Evolutionary conservation across 2,888 invertebrate genomes (phyloP).

Genomic region (Sympetrum striolatum): DNA sequence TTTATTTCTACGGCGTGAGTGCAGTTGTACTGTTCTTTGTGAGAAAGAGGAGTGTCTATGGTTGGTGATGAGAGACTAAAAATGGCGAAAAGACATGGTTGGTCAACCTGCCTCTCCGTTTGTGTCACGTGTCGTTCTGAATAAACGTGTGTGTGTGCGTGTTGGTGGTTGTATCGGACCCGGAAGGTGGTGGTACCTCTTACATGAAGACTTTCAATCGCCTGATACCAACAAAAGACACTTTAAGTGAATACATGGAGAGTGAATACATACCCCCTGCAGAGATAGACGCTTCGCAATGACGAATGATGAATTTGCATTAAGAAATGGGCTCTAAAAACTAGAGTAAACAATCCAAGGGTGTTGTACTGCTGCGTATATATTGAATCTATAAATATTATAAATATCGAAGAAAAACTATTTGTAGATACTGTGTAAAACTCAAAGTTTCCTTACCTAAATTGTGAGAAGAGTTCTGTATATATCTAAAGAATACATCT

Average conservation of each 20-base stretch:
- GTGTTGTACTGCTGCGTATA: slow-evolving; percentile 8
- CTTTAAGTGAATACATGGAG: neutral
- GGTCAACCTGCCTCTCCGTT: neutral
- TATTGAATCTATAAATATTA: slow-evolving; percentile 41
- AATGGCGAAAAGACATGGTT: neutral
- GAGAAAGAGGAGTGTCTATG: no score
- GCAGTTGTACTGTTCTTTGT: no score
- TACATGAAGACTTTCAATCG: neutral
- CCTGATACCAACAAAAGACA: neutral
- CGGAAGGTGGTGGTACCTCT: neutral
- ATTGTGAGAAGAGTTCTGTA: slow-evolving; percentile 9
- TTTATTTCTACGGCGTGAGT: no score
- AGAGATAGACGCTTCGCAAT: neutral
- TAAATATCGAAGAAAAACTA: slow-evolving; percentile 24
- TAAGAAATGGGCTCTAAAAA: neutral
- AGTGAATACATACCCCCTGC: neutral
- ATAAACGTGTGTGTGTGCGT: neutral
- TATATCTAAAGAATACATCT: slow-evolving; percentile 32
- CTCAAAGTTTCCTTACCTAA: slow-evolving; percentile 30
- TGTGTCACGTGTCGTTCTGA: neutral
- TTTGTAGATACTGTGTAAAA: slow-evolving; percentile 41
- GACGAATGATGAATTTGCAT: neutral
- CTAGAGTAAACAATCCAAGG: neutral
- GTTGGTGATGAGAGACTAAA: neutral
- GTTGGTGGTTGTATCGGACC: neutral